Conservation (phyloP, 2,888 invertebrate genomes). For the Luperina nickerlii region DNA sequence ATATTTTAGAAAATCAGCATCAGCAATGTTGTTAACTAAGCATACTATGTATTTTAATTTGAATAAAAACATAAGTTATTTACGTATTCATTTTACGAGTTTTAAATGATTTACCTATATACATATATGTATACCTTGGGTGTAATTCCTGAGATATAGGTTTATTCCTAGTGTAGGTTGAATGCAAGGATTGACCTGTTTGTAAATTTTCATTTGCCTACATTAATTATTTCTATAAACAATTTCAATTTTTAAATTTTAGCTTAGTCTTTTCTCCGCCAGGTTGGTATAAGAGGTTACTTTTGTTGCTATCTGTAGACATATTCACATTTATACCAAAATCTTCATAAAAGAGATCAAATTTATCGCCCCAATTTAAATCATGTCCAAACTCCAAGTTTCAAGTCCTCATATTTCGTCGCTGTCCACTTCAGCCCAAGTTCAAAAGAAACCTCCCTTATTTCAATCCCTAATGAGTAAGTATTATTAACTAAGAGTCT, state of each 20-base stretch:
- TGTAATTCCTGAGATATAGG: background rate
- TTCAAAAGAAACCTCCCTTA: conserved; percentile 56
- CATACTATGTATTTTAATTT: background rate
- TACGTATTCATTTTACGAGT: background rate
- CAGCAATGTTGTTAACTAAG: too few relatives aligned
- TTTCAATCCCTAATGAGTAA: conserved; percentile 67
- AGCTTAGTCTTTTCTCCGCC: background rate
- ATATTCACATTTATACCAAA: background rate
- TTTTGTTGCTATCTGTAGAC: background rate
- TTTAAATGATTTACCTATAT: background rate
- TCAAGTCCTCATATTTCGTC: background rate
- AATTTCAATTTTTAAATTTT: background rate
- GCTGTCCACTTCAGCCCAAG: conserved; percentile 47
- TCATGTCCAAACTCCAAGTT: background rate
- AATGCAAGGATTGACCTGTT: background rate
- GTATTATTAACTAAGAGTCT: conserved; percentile 66
- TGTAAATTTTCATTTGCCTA: background rate
- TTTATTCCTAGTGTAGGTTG: too few relatives aligned
- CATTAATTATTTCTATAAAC: background rate
- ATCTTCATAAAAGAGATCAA: background rate
- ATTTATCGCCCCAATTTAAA: background rate
- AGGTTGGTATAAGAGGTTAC: background rate
- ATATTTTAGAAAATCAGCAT: background rate
- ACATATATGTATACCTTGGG: background rate
- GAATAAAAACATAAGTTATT: background rate